phyloP scores from a whole-genome alignment of 2,113 vertebrate genomes.

The Nycticebus coucang region DNA sequence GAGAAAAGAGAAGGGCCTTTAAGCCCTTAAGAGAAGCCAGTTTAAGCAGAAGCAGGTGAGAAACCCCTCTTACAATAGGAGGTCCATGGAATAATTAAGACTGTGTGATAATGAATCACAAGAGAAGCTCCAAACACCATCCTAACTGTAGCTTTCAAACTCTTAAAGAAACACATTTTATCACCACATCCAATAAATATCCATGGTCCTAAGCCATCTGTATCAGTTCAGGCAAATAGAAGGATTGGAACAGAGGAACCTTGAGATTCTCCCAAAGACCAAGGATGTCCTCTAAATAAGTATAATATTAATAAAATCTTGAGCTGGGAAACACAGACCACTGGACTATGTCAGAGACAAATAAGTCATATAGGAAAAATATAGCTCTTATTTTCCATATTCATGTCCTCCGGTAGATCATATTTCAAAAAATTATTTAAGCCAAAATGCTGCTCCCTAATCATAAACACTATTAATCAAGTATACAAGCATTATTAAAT shows the following conservation, averaged over 20 bases:
- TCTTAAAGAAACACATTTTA: not conserved
- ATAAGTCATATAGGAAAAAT: not conserved
- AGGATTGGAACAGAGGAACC: not conserved
- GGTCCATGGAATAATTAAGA: not conserved
- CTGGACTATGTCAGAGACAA: not conserved
- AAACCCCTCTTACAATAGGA: not conserved
- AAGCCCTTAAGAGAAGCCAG: not conserved
- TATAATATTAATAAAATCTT: not conserved
- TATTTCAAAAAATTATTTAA: conserved; percentile 27
- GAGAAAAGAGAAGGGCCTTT: not conserved
- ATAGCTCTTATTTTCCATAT: not conserved
- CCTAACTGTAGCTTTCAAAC: not conserved
- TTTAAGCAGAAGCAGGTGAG: not conserved
- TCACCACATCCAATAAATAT: not conserved
- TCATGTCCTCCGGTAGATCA: not conserved
- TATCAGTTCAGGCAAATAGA: not conserved
- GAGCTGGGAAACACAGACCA: not conserved
- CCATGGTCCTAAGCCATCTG: not conserved
- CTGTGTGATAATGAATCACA: not conserved
- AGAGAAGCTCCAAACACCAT: not conserved
- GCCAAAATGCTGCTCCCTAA: not conserved
- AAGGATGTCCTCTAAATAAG: not conserved
- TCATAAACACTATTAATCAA: conserved; percentile 46
- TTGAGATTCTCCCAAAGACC: not conserved
- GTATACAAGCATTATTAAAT: conserved; percentile 30